Base-by-base conservation (phyloP, 1,140 invertebrate genomes). In the Dolichoris vasculosae region DNA sequence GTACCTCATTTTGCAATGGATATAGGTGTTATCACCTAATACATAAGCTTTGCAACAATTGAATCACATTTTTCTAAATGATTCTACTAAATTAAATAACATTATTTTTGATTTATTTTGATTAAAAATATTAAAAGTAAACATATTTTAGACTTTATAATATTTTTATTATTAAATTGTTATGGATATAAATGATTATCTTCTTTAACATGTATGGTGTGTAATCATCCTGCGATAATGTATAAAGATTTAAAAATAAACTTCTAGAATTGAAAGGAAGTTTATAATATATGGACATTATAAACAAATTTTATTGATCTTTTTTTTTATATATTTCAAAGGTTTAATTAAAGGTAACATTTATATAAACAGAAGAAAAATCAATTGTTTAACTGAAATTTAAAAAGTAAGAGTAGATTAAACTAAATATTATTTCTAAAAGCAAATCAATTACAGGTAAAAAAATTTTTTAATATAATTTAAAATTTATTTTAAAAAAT, bases 361-460 rank as follows among this genome's bases (percentile, higher is more conserved):
- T 79, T 83, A 71, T 79, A 79, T 78, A 78, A 84, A 64, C 69
- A 76, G 59, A 55, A 81, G 67, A 20, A 82, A 69, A 64, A n/a
- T 3, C 35, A 55, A 59, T 59, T 83, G 20, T 83, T 73, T 69
- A 77, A 83, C n/a, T n/a, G 23, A 59, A 59, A 73, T 26, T 35
- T 55, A 35, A 59, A 73, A 51, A 55, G 26, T 9, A 84, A 77
- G 46, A 64, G 17, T 11, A 43, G 43, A 32, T 75, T 7, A 69
- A 30, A 81, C 43, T 64, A 81, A 82, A 71, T 87, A 85, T 76
- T 86, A 0, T 81, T 80, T 73, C 11, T 82, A 80, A 69, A 69
- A 84, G 79, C 35, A 84, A 83, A 84, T 71, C 23, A 83, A 78
- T 81, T 26, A 26, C 30, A 69, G 32, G 26, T 55, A 75, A 73